These are phyloP conservation scores for Pachyuromys duprasi DNA, from an alignment of 2,797 vertebrate genomes.

Conservation along the genomic window DNA sequence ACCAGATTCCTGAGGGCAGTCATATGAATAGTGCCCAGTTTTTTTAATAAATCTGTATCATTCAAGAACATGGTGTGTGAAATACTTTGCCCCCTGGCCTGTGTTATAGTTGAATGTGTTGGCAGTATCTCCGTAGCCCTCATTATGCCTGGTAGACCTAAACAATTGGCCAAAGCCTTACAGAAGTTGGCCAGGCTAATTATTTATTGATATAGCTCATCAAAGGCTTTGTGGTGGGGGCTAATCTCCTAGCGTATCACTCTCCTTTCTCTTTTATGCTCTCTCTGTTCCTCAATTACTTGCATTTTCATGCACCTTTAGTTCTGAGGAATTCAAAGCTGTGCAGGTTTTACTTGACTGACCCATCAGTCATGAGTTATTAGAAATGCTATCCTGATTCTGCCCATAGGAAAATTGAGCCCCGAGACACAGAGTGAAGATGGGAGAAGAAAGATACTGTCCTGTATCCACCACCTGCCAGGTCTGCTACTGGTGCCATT, in stretches of 20 bases:
- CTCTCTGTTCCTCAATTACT: slow-evolving; percentile 55
- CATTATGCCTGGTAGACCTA: slow-evolving; percentile 5
- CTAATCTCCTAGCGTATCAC: slow-evolving; percentile 39
- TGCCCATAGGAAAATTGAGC: neutral
- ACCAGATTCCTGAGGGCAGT: neutral
- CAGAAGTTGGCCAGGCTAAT: slow-evolving; percentile 40
- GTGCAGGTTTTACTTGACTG: slow-evolving; percentile 43
- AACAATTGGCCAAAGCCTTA: slow-evolving; percentile 11
- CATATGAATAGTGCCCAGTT: neutral
- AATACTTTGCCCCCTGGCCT: neutral
- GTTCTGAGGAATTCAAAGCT: slow-evolving; percentile 61
- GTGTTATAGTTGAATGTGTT: neutral
- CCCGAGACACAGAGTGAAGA: neutral
- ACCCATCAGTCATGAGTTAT: slow-evolving; percentile 5
- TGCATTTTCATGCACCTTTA: slow-evolving; percentile 46
- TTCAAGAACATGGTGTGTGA: neutral
- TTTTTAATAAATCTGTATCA: neutral
- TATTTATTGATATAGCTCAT: slow-evolving; percentile 57
- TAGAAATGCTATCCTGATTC: neutral
- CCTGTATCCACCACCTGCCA: neutral
- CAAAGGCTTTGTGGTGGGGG: slow-evolving; percentile 47
- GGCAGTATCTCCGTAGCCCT: neutral
- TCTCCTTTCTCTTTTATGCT: slow-evolving; percentile 61
- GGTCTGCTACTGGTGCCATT: neutral
- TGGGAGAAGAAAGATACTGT: neutral